Evolutionary conservation across 2,888 invertebrate genomes (phyloP).

Genomic region (Ophonus ardosiacus): DNA sequence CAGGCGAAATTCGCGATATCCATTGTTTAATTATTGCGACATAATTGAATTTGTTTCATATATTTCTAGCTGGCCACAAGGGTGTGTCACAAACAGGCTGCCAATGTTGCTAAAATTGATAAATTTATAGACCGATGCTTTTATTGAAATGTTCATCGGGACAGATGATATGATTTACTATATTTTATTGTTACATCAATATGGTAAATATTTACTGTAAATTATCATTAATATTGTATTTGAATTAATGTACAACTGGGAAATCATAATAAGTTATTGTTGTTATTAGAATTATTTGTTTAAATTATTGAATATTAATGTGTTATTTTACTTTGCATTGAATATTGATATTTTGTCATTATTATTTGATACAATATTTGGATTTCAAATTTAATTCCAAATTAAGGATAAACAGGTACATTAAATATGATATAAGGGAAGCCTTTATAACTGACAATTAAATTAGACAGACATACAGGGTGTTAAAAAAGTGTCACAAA

Average conservation of each 20-base stretch:
- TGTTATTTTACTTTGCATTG: no score
- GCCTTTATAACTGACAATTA: no score
- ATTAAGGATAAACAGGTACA: no score
- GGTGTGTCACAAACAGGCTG: not conserved
- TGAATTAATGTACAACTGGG: not conserved
- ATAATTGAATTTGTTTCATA: conserved; percentile 24
- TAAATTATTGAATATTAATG: no score
- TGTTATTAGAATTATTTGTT: no score
- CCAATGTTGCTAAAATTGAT: conserved; percentile 11
- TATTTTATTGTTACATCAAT: conserved; percentile 6
- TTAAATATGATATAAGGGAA: no score
- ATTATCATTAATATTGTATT: conserved; percentile 7
- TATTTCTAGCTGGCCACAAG: conserved; percentile 1
- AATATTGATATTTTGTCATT: no score
- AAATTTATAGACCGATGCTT: not conserved
- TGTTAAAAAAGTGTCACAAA: no score
- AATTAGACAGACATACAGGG: no score
- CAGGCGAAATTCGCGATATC: conserved; percentile 3
- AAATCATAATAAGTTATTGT: no score
- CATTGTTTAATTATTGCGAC: conserved; percentile 33
- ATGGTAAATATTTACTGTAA: not conserved
- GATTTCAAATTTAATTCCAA: no score
- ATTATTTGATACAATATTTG: no score
- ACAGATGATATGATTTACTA: not conserved
- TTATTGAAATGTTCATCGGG: not conserved